These are phyloP conservation scores for Drepanosiphum platanoidis DNA, from an alignment of 2,888 invertebrate species.

Conservation along the genomic window DNA sequence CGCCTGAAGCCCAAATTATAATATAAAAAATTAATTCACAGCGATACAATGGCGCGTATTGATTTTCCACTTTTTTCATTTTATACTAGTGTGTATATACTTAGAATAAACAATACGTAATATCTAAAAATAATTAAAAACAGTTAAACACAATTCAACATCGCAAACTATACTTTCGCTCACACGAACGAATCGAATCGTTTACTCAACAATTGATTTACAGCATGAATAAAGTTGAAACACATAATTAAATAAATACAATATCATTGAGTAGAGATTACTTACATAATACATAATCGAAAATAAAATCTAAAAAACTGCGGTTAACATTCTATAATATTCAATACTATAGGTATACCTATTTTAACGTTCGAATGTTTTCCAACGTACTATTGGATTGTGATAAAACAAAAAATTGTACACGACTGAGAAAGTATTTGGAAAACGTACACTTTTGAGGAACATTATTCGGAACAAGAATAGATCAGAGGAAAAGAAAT, in stretches of 20 bases:
- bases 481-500: too few species aligned
- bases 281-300: neutral
- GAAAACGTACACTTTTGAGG: too few species aligned
- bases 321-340: too few species aligned
- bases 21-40: constrained; percentile 53
- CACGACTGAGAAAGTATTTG: too few species aligned
- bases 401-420: too few species aligned
- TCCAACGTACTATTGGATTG: too few species aligned
- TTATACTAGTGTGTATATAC: neutral
- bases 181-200: neutral
- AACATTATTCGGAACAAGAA: too few species aligned
- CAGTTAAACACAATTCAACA: neutral
- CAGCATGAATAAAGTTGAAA: neutral
- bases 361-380: too few species aligned
- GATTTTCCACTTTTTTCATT: constrained; percentile 38
- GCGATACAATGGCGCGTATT: constrained; percentile 22
- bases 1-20: constrained; percentile 54
- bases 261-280: neutral
- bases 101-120: neutral
- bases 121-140: neutral
- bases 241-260: neutral
- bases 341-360: too few species aligned
- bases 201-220: neutral
- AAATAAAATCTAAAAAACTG: neutral
- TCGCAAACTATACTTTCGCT: neutral